Evolutionary conservation across 2,113 vertebrate species (phyloP), one percentile per base, ranked within the genome.

Genomic region (Castor canadensis): DNA sequence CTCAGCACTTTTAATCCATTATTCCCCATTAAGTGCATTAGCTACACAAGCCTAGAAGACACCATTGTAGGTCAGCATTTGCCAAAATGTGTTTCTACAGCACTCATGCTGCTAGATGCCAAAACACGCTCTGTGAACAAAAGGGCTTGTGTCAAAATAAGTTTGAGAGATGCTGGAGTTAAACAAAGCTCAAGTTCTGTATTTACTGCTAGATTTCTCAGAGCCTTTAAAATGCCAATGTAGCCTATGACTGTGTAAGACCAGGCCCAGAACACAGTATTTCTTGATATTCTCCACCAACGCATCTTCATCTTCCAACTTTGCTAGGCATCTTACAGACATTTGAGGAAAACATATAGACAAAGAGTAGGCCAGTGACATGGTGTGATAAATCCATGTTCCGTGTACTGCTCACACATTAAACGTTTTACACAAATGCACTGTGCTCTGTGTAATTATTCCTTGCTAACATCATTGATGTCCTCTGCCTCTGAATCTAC

Each of bases 321-420:
- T 72, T 81, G 52, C 58, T 79, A 72, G 54, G 24, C 43, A 43
- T 82, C 71, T n/a, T 69, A 75, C 1, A 93, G 81, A 67, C 40
- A 54, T 91, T 85, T 71, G 30, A 60, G 58, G 43, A 35, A 94
- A 91, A 52, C 35, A 67, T 2, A 6, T n/a, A 84, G 47, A 54
- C 49, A 90, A 56, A 90, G 45, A 89, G 72, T 9, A 96, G 91
- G 40, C 97, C 94, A 66, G n/a, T 38, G 13, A 95, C 85, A 86
- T 91, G 76, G 38, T 43, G 40, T 87, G 72, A 47, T 13, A 91
- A 96, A 88, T 13, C 40, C 20, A 83, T n/a, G 40, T 77, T 93
- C 87, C 54, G 49, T 40, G 10, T 38, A n/a, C 3, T 47, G 28
- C 12, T 92, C 47, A 54, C 22, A 76, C n/a, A 58, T 80, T 24